Base-by-base conservation (phyloP, 2,797 vertebrate genomes). In the Sciaenops ocellatus region DNA sequence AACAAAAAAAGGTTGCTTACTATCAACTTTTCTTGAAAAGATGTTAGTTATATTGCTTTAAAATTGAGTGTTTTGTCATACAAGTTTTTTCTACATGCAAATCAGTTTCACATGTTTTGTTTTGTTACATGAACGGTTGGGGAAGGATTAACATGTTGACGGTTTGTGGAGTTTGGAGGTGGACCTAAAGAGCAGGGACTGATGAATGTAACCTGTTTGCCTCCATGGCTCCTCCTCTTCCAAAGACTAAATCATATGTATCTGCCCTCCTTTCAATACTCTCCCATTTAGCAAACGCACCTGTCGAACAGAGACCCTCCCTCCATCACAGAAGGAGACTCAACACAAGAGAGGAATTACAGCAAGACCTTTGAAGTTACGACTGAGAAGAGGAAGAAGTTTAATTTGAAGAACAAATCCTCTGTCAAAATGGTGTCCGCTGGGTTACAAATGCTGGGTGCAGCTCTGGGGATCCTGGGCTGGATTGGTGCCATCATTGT, bases 381-480 rank as follows among this genome's bases (percentile, higher is more conserved):
- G 0, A 46, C 12, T 44, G 6, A 52, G 17, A 20, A 46, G 47
- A 75, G 10, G 8, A 51, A 76, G 42, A 13, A 20, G 20, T 68
- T 76, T 79, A 10, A 79, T 30, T 51, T 74, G 56, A 78, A 77
- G 44, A 72, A 30, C 6, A 47, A 38, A 69, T 77, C 55, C 0
- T 52, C 62, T 20, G 1, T 76, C 48, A 28, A 89, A 0, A 99
- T 99, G 98, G 97, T 96, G 54, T 98, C 98, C 65, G 93, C 96
- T 84, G 98, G 98, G 9, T 86, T 99, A 17, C 98, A 99, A 90
- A 95, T 99, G 55, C 87, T 98, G 90, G 98, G 97, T 55, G 90
- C 96, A 0, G 94, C 96, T 44, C 94, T 99, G 62, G 96, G 96
- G 0, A 89, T 97, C 85, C 44, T 99, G 3, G 98, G 98, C 83